phyloP scores from a whole-genome alignment of 2,888 invertebrate species.

The Rotaria magnacalcarata region DNA sequence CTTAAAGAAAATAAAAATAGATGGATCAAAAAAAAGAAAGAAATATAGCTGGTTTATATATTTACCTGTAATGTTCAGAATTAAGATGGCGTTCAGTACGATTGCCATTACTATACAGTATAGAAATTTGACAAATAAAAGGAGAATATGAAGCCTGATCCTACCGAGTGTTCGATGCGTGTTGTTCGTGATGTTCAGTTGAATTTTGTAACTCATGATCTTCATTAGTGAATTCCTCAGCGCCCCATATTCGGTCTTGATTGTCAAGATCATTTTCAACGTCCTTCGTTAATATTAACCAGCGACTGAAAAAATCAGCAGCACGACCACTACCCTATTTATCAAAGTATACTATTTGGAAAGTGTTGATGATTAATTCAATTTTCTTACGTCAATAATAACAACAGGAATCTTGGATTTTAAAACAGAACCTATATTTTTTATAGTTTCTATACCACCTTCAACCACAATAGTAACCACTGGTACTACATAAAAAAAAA shows the following conservation, averaged over 20 bases:
- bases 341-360: background rate
- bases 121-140: no score
- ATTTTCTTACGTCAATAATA: background rate
- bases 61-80: no score
- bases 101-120: no score
- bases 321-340: slow-evolving; percentile 14
- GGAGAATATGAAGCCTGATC: no score
- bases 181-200: no score
- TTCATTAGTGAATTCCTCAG: background rate
- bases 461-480: background rate
- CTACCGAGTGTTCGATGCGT: no score
- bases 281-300: background rate
- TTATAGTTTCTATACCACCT: background rate
- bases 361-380: background rate
- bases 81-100: no score
- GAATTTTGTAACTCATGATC: no score
- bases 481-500: background rate
- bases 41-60: no score
- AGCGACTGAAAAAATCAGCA: background rate
- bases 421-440: background rate
- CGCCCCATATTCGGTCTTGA: background rate
- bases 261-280: background rate
- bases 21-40: no score
- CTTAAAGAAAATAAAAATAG: background rate
- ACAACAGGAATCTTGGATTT: background rate